Conservation (phyloP, 2,888 invertebrate genomes). For the Cataglyphis livida region DNA sequence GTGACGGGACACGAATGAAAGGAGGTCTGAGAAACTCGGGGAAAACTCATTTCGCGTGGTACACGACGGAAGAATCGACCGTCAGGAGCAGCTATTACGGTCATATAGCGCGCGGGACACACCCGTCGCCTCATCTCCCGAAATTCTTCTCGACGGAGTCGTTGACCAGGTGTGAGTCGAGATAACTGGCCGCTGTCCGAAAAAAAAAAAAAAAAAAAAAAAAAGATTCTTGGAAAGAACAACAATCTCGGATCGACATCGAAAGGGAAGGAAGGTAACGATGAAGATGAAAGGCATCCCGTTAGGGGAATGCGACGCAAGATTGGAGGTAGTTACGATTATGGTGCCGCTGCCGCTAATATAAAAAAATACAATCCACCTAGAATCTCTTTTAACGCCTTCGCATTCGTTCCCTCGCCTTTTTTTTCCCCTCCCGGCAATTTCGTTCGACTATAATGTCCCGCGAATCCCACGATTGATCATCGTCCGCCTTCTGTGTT, state of each 20-base stretch:
- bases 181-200: conserved; percentile 60
- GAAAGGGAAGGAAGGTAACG: background rate
- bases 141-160: conserved; percentile 63
- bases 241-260: background rate
- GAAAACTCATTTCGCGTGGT: conserved; percentile 55
- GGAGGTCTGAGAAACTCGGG: conserved; percentile 26
- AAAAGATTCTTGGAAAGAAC: conserved; percentile 29
- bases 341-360: conserved; percentile 58
- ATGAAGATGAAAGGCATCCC: conserved; percentile 28
- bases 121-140: conserved; percentile 39
- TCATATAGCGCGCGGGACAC: conserved; percentile 31
- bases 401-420: background rate
- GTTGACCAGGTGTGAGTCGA: conserved; percentile 57
- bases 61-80: conserved; percentile 43
- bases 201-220: conserved; percentile 52
- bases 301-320: conserved; percentile 50
- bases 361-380: conserved; percentile 64
- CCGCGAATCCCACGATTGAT: conserved; percentile 7
- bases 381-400: conserved; percentile 55
- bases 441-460: background rate
- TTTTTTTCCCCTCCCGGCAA: background rate
- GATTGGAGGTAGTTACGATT: conserved; percentile 69
- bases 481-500: background rate
- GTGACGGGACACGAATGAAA: conserved; percentile 16
- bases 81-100: conserved; percentile 43